Base-by-base conservation (phyloP, 2,888 invertebrate species). In the Tupiocoris notatus region DNA sequence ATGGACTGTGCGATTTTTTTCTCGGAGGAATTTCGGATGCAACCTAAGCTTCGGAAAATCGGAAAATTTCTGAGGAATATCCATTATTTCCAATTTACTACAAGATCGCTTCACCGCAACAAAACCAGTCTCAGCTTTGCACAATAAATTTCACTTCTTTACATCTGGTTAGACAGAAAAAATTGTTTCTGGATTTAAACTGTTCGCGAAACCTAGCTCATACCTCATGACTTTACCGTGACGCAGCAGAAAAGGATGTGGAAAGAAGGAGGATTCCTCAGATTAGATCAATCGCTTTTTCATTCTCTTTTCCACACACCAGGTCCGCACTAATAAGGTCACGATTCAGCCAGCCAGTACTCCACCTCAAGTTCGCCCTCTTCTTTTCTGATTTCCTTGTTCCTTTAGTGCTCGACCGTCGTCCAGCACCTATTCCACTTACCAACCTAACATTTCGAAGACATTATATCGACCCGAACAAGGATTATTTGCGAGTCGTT, bases 241-340 rank as follows among this genome's bases (percentile, higher is more conserved):
- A 39, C 12, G 3, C 6, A 7, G 39, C 3, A 12, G 39, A 39
- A 39, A 39, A 39, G 6, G 39, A 39, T 39, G 39, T 39, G 3
- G 39, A 39, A 12, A 12, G 39, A 12, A 39, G 67, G 57, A 67
- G 67, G 67, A 21, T 22, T 21, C 57, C n/a, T n/a, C 56, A 70
- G 73, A 73, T 73, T 73, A 73, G 73, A 73, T 73, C 73, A 73
- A 73, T 73, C 39, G 73, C 63, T 73, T 67, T 67, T 73, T 70
- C 70, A 59, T 70, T 73, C 63, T 73, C 63, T 54, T 73, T 62
- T 59, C 25, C 21, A 61, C 73, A 25, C 73, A 54, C 73, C 54
- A 39, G 57, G 7, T 9, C 54, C n/a, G 61, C 24, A 62, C 73
- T 73, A 73, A 73, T 73, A 73, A 73, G 73, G 73, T 73, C 73